Conservation (phyloP, 2,797 vertebrate species). For the Potorous gilbertii region DNA sequence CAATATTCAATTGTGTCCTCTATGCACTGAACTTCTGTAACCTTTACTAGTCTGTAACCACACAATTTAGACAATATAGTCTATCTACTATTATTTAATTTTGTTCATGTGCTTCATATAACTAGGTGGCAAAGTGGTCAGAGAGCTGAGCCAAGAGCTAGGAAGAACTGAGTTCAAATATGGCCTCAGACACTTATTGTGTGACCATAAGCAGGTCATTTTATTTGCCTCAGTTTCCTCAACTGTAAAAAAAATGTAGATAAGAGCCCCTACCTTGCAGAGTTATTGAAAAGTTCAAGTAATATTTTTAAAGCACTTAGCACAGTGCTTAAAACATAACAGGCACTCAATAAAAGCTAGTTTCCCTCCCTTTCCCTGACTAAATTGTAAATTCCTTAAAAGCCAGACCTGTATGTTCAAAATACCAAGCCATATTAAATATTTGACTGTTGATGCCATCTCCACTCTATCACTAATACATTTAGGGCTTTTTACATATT, state of each 20-base stretch:
- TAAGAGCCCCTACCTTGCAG: neutral
- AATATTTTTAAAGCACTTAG: neutral
- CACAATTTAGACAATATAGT: neutral
- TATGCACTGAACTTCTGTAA: neutral
- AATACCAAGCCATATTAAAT: conserved; percentile 27
- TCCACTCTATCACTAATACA: neutral
- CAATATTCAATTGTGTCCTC: neutral
- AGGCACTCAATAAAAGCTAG: neutral
- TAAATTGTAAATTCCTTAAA: conserved; percentile 26
- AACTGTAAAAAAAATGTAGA: neutral
- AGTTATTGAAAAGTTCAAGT: neutral
- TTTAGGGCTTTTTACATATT: neutral
- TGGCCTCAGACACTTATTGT: neutral
- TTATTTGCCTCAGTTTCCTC: neutral
- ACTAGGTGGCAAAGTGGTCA: neutral
- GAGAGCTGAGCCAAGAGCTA: neutral
- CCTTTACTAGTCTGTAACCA: neutral
- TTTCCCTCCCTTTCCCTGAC: neutral
- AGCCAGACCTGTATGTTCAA: conserved; percentile 18
- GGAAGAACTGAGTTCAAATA: neutral
- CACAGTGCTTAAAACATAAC: neutral
- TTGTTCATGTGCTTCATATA: neutral
- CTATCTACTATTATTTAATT: neutral
- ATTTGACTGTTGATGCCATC: conserved; percentile 25
- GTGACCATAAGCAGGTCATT: neutral